phyloP scores from a whole-genome alignment of 2,888 invertebrate genomes.

The Cryptocheilus praepositus region DNA sequence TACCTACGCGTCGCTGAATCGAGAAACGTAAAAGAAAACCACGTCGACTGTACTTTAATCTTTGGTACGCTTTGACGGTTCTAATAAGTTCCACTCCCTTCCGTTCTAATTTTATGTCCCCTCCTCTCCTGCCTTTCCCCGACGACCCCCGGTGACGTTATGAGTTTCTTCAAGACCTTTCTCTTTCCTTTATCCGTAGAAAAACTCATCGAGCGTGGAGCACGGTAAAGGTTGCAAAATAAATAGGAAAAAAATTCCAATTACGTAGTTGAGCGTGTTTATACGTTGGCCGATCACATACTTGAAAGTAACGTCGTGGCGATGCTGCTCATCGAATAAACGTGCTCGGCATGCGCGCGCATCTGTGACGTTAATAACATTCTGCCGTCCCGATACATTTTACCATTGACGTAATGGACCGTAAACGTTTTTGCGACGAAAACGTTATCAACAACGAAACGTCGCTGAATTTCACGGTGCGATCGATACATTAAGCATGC shows the following conservation, averaged over 20 bases:
- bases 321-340: too few species aligned
- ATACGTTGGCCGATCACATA: too few species aligned
- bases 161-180: conserved; percentile 38
- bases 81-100: conserved; percentile 38
- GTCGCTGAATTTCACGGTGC: background rate
- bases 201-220: conserved; percentile 11
- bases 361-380: too few species aligned
- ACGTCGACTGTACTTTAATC: conserved; percentile 39
- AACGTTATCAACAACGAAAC: too few species aligned
- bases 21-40: conserved; percentile 32
- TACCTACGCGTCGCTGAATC: conserved; percentile 31
- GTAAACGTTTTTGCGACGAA: too few species aligned
- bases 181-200: conserved; percentile 23
- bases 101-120: conserved; percentile 39
- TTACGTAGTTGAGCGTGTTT: too few species aligned
- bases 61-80: conserved; percentile 48
- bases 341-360: too few species aligned
- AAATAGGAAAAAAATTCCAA: too few species aligned
- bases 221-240: too few species aligned
- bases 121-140: background rate
- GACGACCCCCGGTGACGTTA: conserved; percentile 29
- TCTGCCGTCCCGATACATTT: too few species aligned
- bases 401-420: too few species aligned
- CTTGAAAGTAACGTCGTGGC: too few species aligned
- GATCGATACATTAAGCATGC: conserved; percentile 12